Evolutionary conservation across 1,140 invertebrate genomes (phyloP), one percentile per base, ranked within the genome.

Genomic region (Phymorhynchus buccinoides): DNA sequence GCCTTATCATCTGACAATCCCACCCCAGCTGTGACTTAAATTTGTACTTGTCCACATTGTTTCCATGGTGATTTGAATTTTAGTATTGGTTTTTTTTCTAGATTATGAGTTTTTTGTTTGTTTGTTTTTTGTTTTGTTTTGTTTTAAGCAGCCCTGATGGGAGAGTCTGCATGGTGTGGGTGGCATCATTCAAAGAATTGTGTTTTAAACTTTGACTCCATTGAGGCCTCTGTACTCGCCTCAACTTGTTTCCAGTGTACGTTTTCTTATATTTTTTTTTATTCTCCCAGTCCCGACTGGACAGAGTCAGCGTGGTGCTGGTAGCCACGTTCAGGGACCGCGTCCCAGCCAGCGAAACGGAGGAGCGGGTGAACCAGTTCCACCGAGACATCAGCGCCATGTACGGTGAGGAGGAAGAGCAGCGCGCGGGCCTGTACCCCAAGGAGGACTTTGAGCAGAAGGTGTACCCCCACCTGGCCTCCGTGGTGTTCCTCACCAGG

Each of bases 261-360:
- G 18, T 77, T 81, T 22, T 27, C 30, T 78, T 22, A 42, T 22
- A 22, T 12, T 30, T 83, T 71, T 75, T 84, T 62, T 84, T n/a
- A n/a, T n/a, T n/a, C n/a, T n/a, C 88, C 1, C 78, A 92, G 92
- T 89, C 90, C 0, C 88, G 88, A 80, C 88, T 88, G n/a, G 87
- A 86, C 22, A 86, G 88, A 79, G 89, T 89, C 12, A 81, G 80
- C 32, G 87, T 92, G 0, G 87, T 92, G 30, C 81, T 92, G 14
- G 89, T 91, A 6, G 91, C 89, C 0, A 91, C 92, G 48, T 90
- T 90, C 83, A 71, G 90, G 30, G 92, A 92, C 62, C 88, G 86
- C 48, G 73, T 85, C n/a, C 81, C 37, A 14, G 27, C 32, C 27
- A 35, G 39, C 1, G 81, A 83, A 9, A 37, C 44, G 22, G 16